Conservation (phyloP, 2,888 invertebrate species). For the Sesia bembeciformis region DNA sequence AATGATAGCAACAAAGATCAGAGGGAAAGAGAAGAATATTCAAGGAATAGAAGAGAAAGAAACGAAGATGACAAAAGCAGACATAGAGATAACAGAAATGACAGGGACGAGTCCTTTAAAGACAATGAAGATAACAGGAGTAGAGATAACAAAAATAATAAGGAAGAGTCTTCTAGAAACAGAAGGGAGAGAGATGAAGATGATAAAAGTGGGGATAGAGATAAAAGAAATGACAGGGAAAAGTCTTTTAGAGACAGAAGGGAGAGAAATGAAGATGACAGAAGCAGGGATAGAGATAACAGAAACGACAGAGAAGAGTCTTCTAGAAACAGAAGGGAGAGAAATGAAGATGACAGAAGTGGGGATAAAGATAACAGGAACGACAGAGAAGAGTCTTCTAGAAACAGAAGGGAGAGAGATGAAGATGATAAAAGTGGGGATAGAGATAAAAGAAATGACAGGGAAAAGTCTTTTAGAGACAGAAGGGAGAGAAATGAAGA, state of each 20-base stretch:
- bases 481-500: not conserved
- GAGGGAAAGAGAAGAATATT: conserved; percentile 8
- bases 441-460: conserved; percentile 4
- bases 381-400: not conserved
- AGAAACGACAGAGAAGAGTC: conserved; percentile 6
- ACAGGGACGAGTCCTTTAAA: not conserved
- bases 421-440: not conserved
- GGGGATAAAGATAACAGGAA: conserved; percentile 7
- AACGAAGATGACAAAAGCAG: not conserved
- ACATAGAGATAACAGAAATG: conserved; percentile 9
- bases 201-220: conserved; percentile 5
- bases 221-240: conserved; percentile 5
- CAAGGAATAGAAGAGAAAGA: not conserved
- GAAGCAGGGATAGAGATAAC: not conserved
- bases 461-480: conserved; percentile 6
- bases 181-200: conserved; percentile 10
- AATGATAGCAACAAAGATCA: conserved; percentile 10
- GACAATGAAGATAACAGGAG: conserved; percentile 6
- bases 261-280: conserved; percentile 9
- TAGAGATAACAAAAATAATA: conserved; percentile 5
- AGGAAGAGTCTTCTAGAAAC: conserved; percentile 2
- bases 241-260: conserved; percentile 7
- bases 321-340: conserved; percentile 5
- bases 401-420: conserved; percentile 5
- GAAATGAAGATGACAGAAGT: conserved; percentile 4